Conservation (phyloP, 1,140 invertebrate species). For the Drosophila elegans region DNA sequence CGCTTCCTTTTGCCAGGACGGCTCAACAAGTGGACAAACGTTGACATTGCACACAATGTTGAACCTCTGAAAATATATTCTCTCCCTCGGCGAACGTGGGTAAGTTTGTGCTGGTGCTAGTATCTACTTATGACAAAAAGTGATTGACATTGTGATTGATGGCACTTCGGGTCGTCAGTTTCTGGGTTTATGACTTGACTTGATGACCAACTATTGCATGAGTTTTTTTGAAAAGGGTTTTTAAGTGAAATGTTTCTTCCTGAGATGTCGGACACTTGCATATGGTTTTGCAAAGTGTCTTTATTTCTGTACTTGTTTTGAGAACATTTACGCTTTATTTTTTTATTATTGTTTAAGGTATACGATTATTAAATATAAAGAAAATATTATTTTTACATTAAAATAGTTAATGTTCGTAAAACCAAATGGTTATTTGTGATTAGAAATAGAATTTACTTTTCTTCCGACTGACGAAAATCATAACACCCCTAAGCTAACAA, state of each 20-base stretch:
- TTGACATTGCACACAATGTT: slow-evolving; percentile 76
- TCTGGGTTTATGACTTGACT: slow-evolving; percentile 70
- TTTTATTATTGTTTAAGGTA: too few relatives aligned
- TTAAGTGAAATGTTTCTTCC: slow-evolving; percentile 16
- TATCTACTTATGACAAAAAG: slow-evolving; percentile 75
- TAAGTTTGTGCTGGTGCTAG: slow-evolving; percentile 20
- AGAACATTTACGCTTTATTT: too few relatives aligned
- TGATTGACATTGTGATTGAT: slow-evolving; percentile 82
- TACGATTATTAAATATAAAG: too few relatives aligned
- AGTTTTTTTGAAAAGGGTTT: slow-evolving; percentile 37
- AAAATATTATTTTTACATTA: too few relatives aligned
- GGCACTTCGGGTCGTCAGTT: slow-evolving; percentile 57
- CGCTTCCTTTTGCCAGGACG: slow-evolving; percentile 27
- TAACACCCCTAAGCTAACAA: too few relatives aligned
- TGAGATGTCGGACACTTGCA: slow-evolving; percentile 13
- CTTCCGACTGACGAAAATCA: too few relatives aligned
- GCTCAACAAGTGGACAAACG: slow-evolving; percentile 78
- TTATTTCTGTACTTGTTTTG: neutral
- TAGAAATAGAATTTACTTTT: too few relatives aligned
- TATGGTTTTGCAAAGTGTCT: neutral
- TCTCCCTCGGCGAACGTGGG: slow-evolving; percentile 11
- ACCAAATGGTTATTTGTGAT: too few relatives aligned
- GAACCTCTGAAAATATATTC: slow-evolving; percentile 45
- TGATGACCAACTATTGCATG: slow-evolving; percentile 52
- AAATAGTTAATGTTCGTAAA: too few relatives aligned